These are phyloP conservation scores for Hydropsyche betteni DNA, from an alignment of 2,888 invertebrate genomes.

Conservation along the genomic window DNA sequence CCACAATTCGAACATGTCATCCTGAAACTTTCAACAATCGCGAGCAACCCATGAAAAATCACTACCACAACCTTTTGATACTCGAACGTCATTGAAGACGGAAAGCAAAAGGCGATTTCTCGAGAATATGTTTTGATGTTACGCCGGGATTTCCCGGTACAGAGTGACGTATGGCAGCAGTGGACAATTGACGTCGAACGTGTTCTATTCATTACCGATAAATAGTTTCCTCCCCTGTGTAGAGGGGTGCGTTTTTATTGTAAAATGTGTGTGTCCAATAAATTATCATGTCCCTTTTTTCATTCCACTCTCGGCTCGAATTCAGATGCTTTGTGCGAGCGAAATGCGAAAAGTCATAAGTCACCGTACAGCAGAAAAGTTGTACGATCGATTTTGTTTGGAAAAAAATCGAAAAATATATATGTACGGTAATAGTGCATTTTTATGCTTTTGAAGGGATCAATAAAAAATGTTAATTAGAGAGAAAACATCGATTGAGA, in stretches of 20 bases:
- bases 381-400: constrained; percentile 14
- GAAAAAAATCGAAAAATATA: too few relatives aligned
- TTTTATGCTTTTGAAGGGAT: too few relatives aligned
- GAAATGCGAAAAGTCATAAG: constrained; percentile 46
- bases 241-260: background rate
- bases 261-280: constrained; percentile 35
- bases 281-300: constrained; percentile 42
- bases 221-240: constrained; percentile 35
- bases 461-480: too few relatives aligned
- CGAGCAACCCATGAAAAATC: too few relatives aligned
- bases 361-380: constrained; percentile 33
- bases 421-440: too few relatives aligned
- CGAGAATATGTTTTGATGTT: constrained; percentile 11
- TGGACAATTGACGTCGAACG: background rate
- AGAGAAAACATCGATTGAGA: too few relatives aligned
- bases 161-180: constrained; percentile 34
- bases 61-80: too few relatives aligned
- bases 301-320: constrained; percentile 20
- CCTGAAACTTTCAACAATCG: too few relatives aligned
- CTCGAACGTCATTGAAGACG: too few relatives aligned
- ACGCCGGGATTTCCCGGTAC: constrained; percentile 3
- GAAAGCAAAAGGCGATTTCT: background rate
- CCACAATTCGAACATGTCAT: too few relatives aligned
- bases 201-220: constrained; percentile 39
- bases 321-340: constrained; percentile 36